These are phyloP conservation scores for Rhyzopertha dominica DNA, from an alignment of 1,140 invertebrate genomes.

Conservation along the genomic window DNA sequence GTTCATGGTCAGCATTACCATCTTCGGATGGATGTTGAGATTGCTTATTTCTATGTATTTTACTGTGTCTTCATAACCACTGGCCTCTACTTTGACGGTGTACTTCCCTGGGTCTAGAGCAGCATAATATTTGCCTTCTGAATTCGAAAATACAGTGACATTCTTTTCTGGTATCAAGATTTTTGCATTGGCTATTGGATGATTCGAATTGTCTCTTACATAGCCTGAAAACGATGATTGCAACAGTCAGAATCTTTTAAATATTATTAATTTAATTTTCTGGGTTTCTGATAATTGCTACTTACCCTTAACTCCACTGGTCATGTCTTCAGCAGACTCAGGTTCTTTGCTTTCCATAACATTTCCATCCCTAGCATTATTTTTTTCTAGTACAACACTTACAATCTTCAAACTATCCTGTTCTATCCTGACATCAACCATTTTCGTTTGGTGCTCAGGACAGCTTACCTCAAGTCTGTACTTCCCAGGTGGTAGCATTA, in stretches of 20 bases:
- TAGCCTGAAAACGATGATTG: slow-evolving; percentile 49
- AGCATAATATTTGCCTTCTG: slow-evolving; percentile 56
- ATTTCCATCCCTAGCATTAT: too few species aligned
- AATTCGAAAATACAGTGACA: slow-evolving; percentile 46
- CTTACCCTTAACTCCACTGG: too few species aligned
- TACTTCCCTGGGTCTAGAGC: slow-evolving; percentile 53
- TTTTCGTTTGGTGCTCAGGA: slow-evolving; percentile 52
- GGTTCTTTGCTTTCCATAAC: too few species aligned
- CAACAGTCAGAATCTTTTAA: too few species aligned
- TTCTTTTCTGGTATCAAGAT: slow-evolving; percentile 49
- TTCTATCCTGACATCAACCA: slow-evolving; percentile 43
- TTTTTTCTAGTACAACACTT: too few species aligned
- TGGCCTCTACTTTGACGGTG: slow-evolving; percentile 51
- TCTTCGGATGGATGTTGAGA: slow-evolving; percentile 43
- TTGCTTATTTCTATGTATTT: slow-evolving; percentile 51
- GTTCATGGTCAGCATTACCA: slow-evolving; percentile 62
- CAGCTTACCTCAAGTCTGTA: slow-evolving; percentile 58
- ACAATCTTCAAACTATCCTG: too few species aligned
- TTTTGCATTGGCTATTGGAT: slow-evolving; percentile 54
- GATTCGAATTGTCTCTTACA: slow-evolving; percentile 52
- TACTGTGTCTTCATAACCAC: slow-evolving; percentile 51
- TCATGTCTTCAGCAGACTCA: too few species aligned
- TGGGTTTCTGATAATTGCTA: too few species aligned
- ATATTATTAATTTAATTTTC: too few species aligned
- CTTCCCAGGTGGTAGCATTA: slow-evolving; percentile 59